Evolutionary conservation across 1,140 invertebrate genomes (phyloP).

Genomic region (Himalopsyche phryganea): DNA sequence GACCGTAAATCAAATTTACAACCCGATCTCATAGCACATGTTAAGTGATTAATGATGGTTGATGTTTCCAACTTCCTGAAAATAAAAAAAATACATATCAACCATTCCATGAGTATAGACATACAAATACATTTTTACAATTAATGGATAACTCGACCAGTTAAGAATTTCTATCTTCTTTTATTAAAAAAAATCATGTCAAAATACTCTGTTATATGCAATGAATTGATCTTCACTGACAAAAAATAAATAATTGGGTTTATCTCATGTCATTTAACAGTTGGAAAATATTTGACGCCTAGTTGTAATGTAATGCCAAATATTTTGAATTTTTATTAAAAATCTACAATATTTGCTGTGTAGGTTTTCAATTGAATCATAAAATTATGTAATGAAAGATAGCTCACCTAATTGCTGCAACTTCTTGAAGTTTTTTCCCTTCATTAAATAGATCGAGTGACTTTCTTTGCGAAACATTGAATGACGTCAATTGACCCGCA

Average conservation of each 20-base stretch:
- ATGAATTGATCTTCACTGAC: not conserved
- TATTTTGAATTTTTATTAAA: too few relatives aligned
- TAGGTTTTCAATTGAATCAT: too few relatives aligned
- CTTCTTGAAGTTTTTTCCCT: slow-evolving; percentile 5
- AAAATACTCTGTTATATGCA: slow-evolving; percentile 1
- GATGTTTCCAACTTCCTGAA: slow-evolving; percentile 17
- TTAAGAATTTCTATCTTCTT: not conserved
- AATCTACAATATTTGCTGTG: too few relatives aligned
- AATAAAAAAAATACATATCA: slow-evolving; percentile 5
- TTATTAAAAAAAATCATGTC: not conserved
- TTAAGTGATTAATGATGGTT: slow-evolving; percentile 21
- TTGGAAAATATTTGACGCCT: too few relatives aligned
- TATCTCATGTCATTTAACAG: too few relatives aligned
- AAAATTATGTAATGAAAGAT: too few relatives aligned
- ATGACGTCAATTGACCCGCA: not conserved
- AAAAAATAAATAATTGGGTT: not conserved
- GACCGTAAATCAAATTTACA: slow-evolving; percentile 6
- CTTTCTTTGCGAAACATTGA: slow-evolving; percentile 11
- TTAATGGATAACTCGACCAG: not conserved
- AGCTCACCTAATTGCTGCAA: slow-evolving; percentile 5
- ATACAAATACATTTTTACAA: not conserved
- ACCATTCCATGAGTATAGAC: not conserved
- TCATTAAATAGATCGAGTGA: slow-evolving; percentile 8
- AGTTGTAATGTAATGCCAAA: too few relatives aligned
- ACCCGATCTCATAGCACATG: not conserved